Evolutionary conservation across 1,140 invertebrate genomes (phyloP), one percentile per base, ranked within the genome.

Genomic region (Eufriesea mexicana): DNA sequence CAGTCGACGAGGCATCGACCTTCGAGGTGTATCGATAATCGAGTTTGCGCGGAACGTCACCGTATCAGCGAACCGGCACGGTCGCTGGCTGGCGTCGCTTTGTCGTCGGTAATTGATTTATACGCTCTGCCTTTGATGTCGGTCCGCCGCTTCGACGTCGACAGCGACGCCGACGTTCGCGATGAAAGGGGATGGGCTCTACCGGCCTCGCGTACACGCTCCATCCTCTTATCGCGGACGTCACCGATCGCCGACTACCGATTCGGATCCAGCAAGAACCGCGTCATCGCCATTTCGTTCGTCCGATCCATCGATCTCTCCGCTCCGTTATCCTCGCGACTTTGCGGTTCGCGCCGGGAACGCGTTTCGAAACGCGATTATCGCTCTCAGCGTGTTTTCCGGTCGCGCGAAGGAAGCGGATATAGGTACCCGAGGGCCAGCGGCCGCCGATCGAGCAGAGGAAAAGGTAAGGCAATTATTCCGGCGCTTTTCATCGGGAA

Each of bases 61-160:
- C 86, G 85, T 79, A 88, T 83, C 84, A 47, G 54, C 68, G 54
- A 47, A 59, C 71, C 81, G 82, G 68, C 80, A 85, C 70, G 77
- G 66, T 76, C 79, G 86, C 86, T 55, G 71, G 45, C 86, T 55
- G 71, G 45, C 86, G 84, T 72, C 86, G 88, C 89, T 91, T 89
- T 90, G 88, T 89, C 87, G 80, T 77, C 68, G 80, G 86, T 88
- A 91, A 91, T 91, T 90, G 88, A 91, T 91, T 91, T 91, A 90
- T 89, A 89, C 86, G 83, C 82, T 61, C 57, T 71, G 88, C 86
- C 90, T 91, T 91, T 91, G 90, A 91, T 81, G 89, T 84, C 84
- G 67, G 57, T 79, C 79, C 87, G 80, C 80, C 86, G 82, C 75
- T 86, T 86, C 87, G 68, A 84, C 85, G 87, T 79, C 74, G 70